These are phyloP conservation scores for Butastur rufipennis DNA, from an alignment of 2,113 vertebrate genomes.

Conservation along the genomic window DNA sequence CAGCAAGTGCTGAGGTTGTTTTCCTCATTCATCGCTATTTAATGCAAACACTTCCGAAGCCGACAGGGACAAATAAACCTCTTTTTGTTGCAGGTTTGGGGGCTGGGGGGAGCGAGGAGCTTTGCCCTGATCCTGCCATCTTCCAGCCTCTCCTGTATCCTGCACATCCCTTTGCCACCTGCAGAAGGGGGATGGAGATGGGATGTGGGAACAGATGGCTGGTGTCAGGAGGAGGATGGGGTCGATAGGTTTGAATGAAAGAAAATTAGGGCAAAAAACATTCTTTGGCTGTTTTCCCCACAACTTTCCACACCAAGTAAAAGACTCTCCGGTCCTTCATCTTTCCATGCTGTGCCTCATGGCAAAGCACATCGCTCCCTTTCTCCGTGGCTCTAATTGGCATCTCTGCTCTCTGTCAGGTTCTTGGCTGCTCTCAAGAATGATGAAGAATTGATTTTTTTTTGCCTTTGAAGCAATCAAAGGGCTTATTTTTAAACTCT, in stretches of 20 bases:
- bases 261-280: not conserved
- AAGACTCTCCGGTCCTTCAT: not conserved
- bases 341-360: not conserved
- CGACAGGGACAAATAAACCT: not conserved
- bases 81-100: not conserved
- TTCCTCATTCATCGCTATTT: accelerated
- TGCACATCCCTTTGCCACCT: not conserved
- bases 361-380: not conserved
- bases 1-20: not conserved
- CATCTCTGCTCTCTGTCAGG: not conserved
- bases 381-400: not conserved
- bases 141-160: not conserved
- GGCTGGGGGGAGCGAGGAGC: not conserved
- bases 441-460: not conserved
- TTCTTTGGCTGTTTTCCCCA: not conserved
- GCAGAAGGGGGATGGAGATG: not conserved
- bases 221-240: accelerated
- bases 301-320: accelerated
- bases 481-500: not conserved
- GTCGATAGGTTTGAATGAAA: not conserved
- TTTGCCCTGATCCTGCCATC: not conserved
- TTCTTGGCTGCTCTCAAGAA: not conserved
- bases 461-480: not conserved
- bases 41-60: not conserved
- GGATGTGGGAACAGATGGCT: not conserved